Evolutionary conservation across 2,888 invertebrate genomes (phyloP), one percentile per base, ranked within the genome.

Genomic region (Crematogaster levior): DNA sequence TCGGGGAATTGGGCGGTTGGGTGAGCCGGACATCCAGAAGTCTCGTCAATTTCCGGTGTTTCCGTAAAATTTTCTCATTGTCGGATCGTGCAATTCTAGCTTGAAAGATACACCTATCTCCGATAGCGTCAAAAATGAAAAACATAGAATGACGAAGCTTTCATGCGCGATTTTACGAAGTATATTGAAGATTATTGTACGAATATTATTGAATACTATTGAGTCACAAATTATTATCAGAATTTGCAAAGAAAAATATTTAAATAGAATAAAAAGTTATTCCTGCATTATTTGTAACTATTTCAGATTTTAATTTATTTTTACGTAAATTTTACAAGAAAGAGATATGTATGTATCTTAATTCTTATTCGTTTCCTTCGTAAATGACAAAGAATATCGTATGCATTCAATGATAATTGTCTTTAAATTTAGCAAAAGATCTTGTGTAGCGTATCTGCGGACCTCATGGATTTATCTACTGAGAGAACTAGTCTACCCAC

Each of bases 41-140:
- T 66, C 68, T 66, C 53, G 68, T 40, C 12, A 77, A 66, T 65
- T 77, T 77, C 77, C 77, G 77, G 15, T 40, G 21, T 30, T 51
- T 66, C 66, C 18, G 77, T 15, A 15, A 77, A 40, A 66, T 77
- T 43, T 77, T 56, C 37, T 61, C 18, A 30, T 5, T 27, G 51
- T 53, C 15, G 27, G 12, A 63, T 75, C n/a, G 37, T 0, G 37
- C n/a, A 27, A 5, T 63, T 30, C 18, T 12, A 27, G 24, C 12
- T n/a, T 12, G 21, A 5, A 56, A 40, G 15, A n/a, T 15, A 2
- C 18, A 24, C 27, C 15, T 43, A 51, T 34, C 12, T 46, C 0
- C 21, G 46, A 24, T 18, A 37, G 4, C 1, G 15, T 43, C 24
- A n/a, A 43, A 24, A 34, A 27, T 48, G 5, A 12, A 48, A 75